These are phyloP conservation scores for Morpho deidamia DNA, from an alignment of 2,888 invertebrate species.

Conservation along the genomic window DNA sequence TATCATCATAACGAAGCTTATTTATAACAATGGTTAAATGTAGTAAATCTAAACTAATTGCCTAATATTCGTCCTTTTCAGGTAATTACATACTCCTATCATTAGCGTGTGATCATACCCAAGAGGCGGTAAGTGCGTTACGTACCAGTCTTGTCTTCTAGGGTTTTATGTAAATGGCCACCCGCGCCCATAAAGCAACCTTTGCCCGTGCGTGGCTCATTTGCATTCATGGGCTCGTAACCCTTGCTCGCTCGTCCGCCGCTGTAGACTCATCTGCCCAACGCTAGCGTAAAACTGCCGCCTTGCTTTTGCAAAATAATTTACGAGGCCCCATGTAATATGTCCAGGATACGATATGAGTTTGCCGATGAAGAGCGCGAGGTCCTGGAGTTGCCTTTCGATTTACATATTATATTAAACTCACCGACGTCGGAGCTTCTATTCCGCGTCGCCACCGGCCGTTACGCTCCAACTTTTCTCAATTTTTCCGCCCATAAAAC, in stretches of 20 bases:
- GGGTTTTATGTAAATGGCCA: conserved; percentile 70
- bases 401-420: conserved; percentile 79
- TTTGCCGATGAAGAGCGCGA: conserved; percentile 59
- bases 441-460: conserved; percentile 67
- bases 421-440: conserved; percentile 54
- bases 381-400: conserved; percentile 67
- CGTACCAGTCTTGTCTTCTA: conserved; percentile 47
- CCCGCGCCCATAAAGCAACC: conserved; percentile 60
- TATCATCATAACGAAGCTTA: neutral
- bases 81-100: conserved; percentile 47
- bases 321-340: conserved; percentile 73
- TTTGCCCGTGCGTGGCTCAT: conserved; percentile 64
- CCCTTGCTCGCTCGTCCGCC: conserved; percentile 65
- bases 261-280: conserved; percentile 55
- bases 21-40: neutral
- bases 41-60: conserved; percentile 4
- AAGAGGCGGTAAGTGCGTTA: conserved; percentile 52
- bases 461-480: conserved; percentile 76
- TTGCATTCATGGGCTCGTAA: conserved; percentile 78
- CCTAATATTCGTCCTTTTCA: conserved; percentile 26
- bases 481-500: conserved; percentile 77
- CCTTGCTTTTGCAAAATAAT: conserved; percentile 70
- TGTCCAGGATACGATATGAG: conserved; percentile 68
- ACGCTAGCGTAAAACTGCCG: conserved; percentile 61
- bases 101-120: conserved; percentile 29